Conservation (phyloP, 2,888 invertebrate species). For the Argyresthia goedartella region DNA sequence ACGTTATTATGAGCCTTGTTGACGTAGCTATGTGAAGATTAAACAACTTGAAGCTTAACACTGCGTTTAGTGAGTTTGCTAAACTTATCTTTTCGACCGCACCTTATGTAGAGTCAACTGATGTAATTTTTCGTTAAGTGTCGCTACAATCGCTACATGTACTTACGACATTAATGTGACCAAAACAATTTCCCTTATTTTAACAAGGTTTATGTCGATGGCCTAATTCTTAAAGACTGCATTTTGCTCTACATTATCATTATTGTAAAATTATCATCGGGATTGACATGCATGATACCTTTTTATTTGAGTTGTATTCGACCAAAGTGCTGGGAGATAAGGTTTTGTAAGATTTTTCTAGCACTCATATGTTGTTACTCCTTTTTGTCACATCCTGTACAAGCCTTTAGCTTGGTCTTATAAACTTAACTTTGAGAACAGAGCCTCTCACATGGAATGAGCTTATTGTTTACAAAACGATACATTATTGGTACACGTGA, state of each 20-base stretch:
- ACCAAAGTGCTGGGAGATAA: too few relatives aligned
- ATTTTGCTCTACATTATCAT: too few relatives aligned
- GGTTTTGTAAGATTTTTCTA: too few relatives aligned
- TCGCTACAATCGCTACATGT: constrained; percentile 37
- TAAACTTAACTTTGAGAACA: too few relatives aligned
- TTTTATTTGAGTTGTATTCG: too few relatives aligned
- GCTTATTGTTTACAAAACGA: constrained; percentile 45
- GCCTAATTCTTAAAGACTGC: too few relatives aligned
- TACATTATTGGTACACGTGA: constrained; percentile 37
- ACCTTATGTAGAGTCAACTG: constrained; percentile 56
- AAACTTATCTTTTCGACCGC: constrained; percentile 50
- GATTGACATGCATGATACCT: too few relatives aligned
- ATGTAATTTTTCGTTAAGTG: constrained; percentile 42
- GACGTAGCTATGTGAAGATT: constrained; percentile 54
- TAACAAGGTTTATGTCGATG: not conserved
- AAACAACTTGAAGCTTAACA: constrained; percentile 37
- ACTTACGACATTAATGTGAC: constrained; percentile 22
- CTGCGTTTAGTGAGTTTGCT: constrained; percentile 50
- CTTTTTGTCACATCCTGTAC: too few relatives aligned
- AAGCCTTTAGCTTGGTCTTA: too few relatives aligned
- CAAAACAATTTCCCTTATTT: constrained; percentile 6
- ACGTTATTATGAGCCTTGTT: constrained; percentile 42
- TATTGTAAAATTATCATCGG: too few relatives aligned
- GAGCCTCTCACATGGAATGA: constrained; percentile 17
- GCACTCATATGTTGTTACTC: too few relatives aligned